Evolutionary conservation across 2,888 invertebrate genomes (phyloP).

Genomic region (Epinotia brunnichana): DNA sequence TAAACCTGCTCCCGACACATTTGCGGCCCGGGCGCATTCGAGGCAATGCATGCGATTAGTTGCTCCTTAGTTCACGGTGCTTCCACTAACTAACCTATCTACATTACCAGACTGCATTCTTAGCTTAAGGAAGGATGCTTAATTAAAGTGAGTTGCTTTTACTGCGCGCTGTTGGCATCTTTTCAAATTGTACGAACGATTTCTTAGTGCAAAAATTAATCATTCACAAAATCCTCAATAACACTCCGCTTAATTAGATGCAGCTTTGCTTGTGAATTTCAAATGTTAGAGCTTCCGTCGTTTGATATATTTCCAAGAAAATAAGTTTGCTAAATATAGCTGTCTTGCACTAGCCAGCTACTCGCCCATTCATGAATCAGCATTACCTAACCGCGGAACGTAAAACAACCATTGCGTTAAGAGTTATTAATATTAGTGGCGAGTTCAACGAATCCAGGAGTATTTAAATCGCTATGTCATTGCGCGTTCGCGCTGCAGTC

Average conservation of each 20-base stretch:
- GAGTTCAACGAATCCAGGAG: slow-evolving; percentile 80
- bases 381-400: slow-evolving; percentile 77
- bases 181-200: slow-evolving; percentile 28
- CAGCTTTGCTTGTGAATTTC: slow-evolving; percentile 61
- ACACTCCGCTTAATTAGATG: slow-evolving; percentile 48
- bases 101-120: slow-evolving; percentile 7
- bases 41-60: slow-evolving; percentile 63
- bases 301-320: slow-evolving; percentile 76
- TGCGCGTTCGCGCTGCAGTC: slow-evolving; percentile 49
- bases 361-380: slow-evolving; percentile 83
- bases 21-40: slow-evolving; percentile 59
- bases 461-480: slow-evolving; percentile 70
- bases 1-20: slow-evolving; percentile 68
- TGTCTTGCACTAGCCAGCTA: slow-evolving; percentile 62
- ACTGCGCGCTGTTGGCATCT: slow-evolving; percentile 32
- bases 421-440: slow-evolving; percentile 80
- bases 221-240: slow-evolving; percentile 43
- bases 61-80: slow-evolving; percentile 40
- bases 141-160: slow-evolving; percentile 9
- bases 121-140: slow-evolving; percentile 13
- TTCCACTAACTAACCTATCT: slow-evolving; percentile 27
- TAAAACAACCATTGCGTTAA: slow-evolving; percentile 76
- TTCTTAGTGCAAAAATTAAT: slow-evolving; percentile 37
- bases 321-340: slow-evolving; percentile 78
- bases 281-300: slow-evolving; percentile 73